Base-by-base conservation (phyloP, 2,888 invertebrate species). In the Mythimna vitellina region DNA sequence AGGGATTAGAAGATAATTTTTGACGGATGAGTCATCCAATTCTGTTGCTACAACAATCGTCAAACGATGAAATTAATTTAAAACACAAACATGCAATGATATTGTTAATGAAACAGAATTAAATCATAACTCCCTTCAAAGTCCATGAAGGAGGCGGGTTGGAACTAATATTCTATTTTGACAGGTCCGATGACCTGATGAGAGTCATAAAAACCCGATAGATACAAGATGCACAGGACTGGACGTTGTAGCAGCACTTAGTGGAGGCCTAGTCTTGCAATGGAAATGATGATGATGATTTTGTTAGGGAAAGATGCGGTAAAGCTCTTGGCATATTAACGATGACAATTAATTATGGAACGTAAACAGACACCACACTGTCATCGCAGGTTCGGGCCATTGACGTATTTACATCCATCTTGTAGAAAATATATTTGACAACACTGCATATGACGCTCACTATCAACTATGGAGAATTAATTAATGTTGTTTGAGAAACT, bases 391-490 rank as follows among this genome's bases (percentile, higher is more conserved):
- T 54, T 22, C 17, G 3, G 25, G 0, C 9, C 12, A 17, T 54
- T 69, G 22, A 38, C 1, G 9, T 60, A 6, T 53, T 38, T 8
- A 72, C 72, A 70, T 29, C 25, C 32, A 7, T 42, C 17, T 9
- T 4, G n/a, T 25, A 38, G 46, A 53, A 25, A 9, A 63, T 1
- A 58, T n/a, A 42, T 60, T 38, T 49, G 22, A 32, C 25, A 35
- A 29, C 80, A 73, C 42, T 51, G n/a, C n/a, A n/a, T n/a, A 51
- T 32, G 35, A 78, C 38, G 29, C 12, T 22, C 77, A 60, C 60
- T 61, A 25, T 57, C 49, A 2, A 62, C 1, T 7, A 56, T 25
- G 14, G 14, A 6, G 17, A 20, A 56, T 57, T 57, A 62, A 60
- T 51, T 49, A 32, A 69, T 9, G n/a, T 32, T 35, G n/a, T 56